Percentiles rank a stretch among this genome's conserved stretches.
These are phyloP conservation scores for Microcebus jonahi DNA, from an alignment of 2,113 vertebrate species.

Conservation along the genomic window DNA sequence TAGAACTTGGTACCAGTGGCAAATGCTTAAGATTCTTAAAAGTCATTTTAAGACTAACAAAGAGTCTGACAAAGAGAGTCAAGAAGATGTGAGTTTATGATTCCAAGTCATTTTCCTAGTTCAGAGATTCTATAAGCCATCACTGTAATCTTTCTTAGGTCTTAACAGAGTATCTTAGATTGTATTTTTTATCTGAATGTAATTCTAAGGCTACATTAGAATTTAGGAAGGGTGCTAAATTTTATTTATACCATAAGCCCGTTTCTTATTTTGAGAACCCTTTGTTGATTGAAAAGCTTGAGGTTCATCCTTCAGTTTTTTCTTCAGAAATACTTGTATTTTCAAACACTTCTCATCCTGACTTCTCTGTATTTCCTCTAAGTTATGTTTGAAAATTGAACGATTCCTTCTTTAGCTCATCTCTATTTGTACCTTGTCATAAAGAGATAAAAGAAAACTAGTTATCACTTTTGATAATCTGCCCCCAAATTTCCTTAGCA, in stretches of 20 bases:
- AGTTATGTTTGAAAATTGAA: background rate
- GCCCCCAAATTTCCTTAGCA: background rate
- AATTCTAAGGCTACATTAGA: background rate
- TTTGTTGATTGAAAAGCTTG: background rate
- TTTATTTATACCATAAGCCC: background rate
- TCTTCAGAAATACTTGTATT: slow-evolving; percentile 24
- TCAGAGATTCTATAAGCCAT: background rate
- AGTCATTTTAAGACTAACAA: background rate
- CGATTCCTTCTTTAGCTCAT: background rate
- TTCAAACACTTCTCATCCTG: background rate
- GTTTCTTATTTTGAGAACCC: slow-evolving; percentile 15
- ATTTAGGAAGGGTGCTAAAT: background rate
- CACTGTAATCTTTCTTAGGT: background rate
- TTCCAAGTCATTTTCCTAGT: slow-evolving; percentile 13
- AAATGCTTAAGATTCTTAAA: slow-evolving; percentile 26
- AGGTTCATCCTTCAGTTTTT: background rate
- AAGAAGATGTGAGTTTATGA: background rate
- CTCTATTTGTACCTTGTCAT: background rate
- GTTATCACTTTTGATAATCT: background rate
- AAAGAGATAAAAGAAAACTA: background rate
- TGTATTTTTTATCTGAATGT: background rate
- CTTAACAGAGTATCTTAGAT: background rate
- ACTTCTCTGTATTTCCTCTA: slow-evolving; percentile 1
- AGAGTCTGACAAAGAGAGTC: background rate
- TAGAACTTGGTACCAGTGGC: background rate